Conservation (phyloP, 1,140 invertebrate species). For the Macrocentrus cingulum region DNA sequence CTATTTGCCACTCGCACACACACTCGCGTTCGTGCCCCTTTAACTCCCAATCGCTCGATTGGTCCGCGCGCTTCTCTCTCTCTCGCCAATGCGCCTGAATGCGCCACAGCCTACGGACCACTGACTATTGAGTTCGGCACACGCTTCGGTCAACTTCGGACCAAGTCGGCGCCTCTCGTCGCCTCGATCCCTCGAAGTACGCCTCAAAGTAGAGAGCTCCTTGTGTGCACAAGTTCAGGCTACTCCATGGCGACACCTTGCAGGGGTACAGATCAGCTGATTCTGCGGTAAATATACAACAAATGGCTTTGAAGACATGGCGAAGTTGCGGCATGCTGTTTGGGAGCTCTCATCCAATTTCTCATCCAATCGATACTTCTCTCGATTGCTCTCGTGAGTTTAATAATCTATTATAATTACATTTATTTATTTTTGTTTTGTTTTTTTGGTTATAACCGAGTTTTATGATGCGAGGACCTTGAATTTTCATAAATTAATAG, state of each 20-base stretch:
- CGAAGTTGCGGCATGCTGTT: slow-evolving; percentile 49
- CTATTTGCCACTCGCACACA: neutral
- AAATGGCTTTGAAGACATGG: slow-evolving; percentile 48
- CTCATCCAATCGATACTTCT: slow-evolving; percentile 55
- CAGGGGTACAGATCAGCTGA: too few species aligned
- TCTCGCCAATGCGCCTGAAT: neutral
- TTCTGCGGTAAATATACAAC: too few species aligned
- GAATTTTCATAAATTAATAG: too few species aligned
- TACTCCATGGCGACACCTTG: too few species aligned
- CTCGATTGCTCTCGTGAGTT: slow-evolving; percentile 53
- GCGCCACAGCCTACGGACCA: neutral
- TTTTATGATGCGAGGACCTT: too few species aligned
- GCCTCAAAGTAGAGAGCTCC: neutral
- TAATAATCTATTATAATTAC: neutral
- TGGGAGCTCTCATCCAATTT: slow-evolving; percentile 57
- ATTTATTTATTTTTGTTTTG: too few species aligned
- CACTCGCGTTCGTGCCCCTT: slow-evolving; percentile 15
- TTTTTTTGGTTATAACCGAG: too few species aligned
- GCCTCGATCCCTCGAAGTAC: neutral
- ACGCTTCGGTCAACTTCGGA: neutral
- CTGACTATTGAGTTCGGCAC: slow-evolving; percentile 11
- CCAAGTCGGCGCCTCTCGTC: too few species aligned
- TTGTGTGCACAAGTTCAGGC: too few species aligned
- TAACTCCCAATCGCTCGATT: slow-evolving; percentile 22
- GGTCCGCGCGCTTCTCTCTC: neutral